Base-by-base conservation (phyloP, 1,140 invertebrate species). In the Paracyclopina nana region DNA sequence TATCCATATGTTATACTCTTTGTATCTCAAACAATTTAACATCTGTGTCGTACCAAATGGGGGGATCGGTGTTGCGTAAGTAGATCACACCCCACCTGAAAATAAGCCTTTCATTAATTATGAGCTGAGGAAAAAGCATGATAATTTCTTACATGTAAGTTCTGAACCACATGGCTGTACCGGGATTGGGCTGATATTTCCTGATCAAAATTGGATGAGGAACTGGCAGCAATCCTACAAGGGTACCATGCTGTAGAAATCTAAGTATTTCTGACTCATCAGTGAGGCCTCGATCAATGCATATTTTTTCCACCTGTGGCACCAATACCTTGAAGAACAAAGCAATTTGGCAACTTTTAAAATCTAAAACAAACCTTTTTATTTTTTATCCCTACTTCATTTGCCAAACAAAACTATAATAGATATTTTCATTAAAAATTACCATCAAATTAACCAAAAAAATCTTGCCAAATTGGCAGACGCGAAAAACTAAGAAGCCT, bases 41-140 rank as follows among this genome's bases (percentile, higher is more conserved):
- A 63, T 95, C 86, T 0, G 94, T 98, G 62, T 97, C 92, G 65
- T 95, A 97, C 94, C 94, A 99, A 59, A 99, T 88, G 0, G 94
- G 91, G 18, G 94, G 94, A 64, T 98, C 91, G 40, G 92, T 80
- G 69, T 98, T 98, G 60, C 88, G 87, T 65, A 98, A 72, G 69
- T 97, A 99, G 56, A 99, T 95, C 20, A 98, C 84, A 29, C 92
- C 94, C 91, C 92, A 99, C n/a, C n/a, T n/a, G n/a, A n/a, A n/a
- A n/a, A n/a, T n/a, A n/a, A n/a, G n/a, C n/a, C n/a, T n/a, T n/a
- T n/a, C n/a, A n/a, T n/a, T n/a, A n/a, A n/a, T n/a, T n/a, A n/a
- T n/a, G n/a, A n/a, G n/a, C n/a, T n/a, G n/a, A n/a, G n/a, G n/a
- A n/a, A n/a, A n/a, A n/a, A n/a, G n/a, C n/a, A n/a, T n/a, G n/a